Evolutionary conservation across 1,140 invertebrate species (phyloP), one percentile per base, ranked within the genome.

Genomic region (Brachionus paranguensis): DNA sequence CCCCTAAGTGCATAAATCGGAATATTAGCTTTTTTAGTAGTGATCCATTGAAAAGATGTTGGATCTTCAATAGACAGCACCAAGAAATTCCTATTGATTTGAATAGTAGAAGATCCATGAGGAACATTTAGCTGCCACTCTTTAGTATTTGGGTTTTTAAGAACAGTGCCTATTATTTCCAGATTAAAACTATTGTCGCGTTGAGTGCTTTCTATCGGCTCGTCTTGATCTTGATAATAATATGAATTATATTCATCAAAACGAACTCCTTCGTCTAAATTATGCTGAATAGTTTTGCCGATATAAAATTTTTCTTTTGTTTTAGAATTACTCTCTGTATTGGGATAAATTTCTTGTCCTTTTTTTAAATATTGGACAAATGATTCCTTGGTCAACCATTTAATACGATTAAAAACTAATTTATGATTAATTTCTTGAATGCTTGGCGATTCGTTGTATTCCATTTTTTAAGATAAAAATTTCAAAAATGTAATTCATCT

Each of bases 391-490:
- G 12, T 72, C 37, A 72, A 72, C 68, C 68, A 72, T 43, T 72
- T 72, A 43, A 72, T 72, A n/a, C 17, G 5, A 17, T 41, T 41
- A 72, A 72, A 72, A 20, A 17, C 37, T 5, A 72, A 5, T 43
- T 72, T 72, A n/a, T 72, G 68, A 17, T 72, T 43, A 17, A 43
- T 72, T 72, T 72, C 68, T 72, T 72, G 68, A 20, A 72, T 72
- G 3, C 68, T 72, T 72, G 68, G 68, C 41, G 68, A 14, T 43
- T 72, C 68, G 4, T 8, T 41, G 37, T 72, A 72, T 72, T 72
- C 68, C 68, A 72, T 72, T 68, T 27, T 14, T 29, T 8, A 8
- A 43, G 17, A 4, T 72, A 33, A 33, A n/a, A 72, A 43, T 4
- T 43, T 72, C 41, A 12, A 33, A 68, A 68, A 47, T 41, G 45